Evolutionary conservation across 2,113 vertebrate species (phyloP), one percentile per base, ranked within the genome.

Genomic region (Tachycineta bicolor): DNA sequence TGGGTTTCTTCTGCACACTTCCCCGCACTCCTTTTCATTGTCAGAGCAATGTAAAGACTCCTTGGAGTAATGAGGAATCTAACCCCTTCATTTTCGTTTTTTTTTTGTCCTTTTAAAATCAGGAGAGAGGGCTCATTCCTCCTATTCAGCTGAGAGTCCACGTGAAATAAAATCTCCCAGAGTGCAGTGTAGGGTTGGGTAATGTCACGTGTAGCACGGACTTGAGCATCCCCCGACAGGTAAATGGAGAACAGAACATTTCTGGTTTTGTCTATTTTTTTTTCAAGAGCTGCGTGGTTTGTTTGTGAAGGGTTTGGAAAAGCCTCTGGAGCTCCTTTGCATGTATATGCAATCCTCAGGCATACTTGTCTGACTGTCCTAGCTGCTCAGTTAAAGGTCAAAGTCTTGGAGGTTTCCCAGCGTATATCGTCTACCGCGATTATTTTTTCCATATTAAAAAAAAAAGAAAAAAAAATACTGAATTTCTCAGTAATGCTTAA

Each of bases 351-450:
- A 56, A 6, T 74, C 85, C 69, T 83, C 52, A 20, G 63, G 85
- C 90, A 33, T 33, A n/a, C 79, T 96, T 70, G 55, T 56, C 79
- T 82, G 24, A 26, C 78, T 91, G 83, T 94, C 91, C 82, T 94
- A n/a, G 46, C 88, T 93, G 90, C 64, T 86, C 56, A 88, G 49
- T 63, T 89, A 96, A 95, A 97, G 96, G 95, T 95, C 96, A 93
- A 9, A 84, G 64, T 83, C 90, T 84, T 94, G 96, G 94, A 93
- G 79, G 41, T 71, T 91, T 97, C 93, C 93, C 96, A 96, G 4
- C 3, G 4, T 92, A 63, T 92, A 94, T 95, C 53, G 3, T 82
- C 87, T 84, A n/a, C 73, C 11, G 2, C 24, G 53, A 83, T 84
- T 75, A 49, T 70, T 91, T 96, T 95, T 96, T 93, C 94, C 89